phyloP scores from a whole-genome alignment of 2,888 invertebrate genomes.

The Cantharis rustica region DNA sequence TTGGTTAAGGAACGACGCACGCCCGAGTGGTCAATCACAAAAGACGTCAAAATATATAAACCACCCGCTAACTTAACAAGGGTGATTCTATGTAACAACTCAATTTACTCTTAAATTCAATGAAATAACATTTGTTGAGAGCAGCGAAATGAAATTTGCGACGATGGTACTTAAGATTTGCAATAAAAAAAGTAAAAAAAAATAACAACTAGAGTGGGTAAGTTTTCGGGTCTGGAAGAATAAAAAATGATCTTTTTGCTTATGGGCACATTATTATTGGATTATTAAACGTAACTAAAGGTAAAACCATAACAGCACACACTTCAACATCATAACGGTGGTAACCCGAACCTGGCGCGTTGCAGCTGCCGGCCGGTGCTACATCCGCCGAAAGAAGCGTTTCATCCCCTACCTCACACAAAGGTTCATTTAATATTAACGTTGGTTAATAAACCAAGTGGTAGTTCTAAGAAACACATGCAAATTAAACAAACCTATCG shows the following conservation, averaged over 20 bases:
- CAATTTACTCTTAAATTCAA: conserved; percentile 35
- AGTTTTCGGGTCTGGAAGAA: conserved; percentile 10
- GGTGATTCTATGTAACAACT: conserved; percentile 37
- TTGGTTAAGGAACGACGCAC: conserved; percentile 13
- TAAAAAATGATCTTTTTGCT: conserved; percentile 24
- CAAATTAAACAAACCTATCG: conserved; percentile 9
- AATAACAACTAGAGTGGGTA: background rate
- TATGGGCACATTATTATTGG: conserved; percentile 20
- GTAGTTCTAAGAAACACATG: conserved; percentile 11
- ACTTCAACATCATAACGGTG: conserved; percentile 24
- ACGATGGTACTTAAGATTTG: background rate
- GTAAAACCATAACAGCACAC: conserved; percentile 10
- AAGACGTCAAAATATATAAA: conserved; percentile 39
- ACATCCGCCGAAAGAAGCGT: conserved; percentile 35
- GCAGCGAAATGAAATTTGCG: background rate
- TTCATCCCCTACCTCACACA: conserved; percentile 28
- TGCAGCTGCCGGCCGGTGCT: conserved; percentile 36
- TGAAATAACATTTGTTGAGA: background rate
- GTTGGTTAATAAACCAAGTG: conserved; percentile 7
- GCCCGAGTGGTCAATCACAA: conserved; percentile 41
- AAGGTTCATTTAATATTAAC: conserved; percentile 6
- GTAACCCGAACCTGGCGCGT: conserved; percentile 26
- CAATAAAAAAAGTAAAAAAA: background rate
- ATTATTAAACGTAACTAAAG: conserved; percentile 20
- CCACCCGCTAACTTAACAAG: conserved; percentile 31